Evolutionary conservation across 1,140 invertebrate species (phyloP).

Genomic region (Platyscapa corneri): DNA sequence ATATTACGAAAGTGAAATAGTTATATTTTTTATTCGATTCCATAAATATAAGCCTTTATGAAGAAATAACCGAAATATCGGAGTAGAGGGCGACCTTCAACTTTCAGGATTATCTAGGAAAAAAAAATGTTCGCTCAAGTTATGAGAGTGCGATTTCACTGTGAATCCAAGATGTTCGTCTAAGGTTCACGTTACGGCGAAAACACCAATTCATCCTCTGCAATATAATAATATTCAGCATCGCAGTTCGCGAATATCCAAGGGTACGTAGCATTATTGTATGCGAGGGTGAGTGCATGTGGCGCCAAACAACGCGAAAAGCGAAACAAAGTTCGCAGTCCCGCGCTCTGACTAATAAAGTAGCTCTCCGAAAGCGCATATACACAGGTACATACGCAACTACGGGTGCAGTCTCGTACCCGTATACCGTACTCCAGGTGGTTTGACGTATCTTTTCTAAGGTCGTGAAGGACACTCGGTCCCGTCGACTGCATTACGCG

Average conservation of each 20-base stretch:
- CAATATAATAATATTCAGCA: no score
- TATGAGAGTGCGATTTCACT: no score
- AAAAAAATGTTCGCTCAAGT: no score
- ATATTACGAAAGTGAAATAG: neutral
- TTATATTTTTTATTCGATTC: neutral
- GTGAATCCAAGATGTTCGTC: no score
- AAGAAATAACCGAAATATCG: no score
- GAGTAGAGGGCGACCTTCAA: no score
- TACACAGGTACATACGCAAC: neutral
- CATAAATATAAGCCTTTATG: neutral
- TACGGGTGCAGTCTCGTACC: neutral
- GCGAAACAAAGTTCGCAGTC: neutral
- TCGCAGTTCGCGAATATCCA: no score
- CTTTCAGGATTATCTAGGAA: no score
- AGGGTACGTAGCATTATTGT: neutral
- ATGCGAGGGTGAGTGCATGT: neutral
- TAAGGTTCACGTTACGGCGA: no score
- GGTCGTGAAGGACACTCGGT: neutral
- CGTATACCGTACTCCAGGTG: no score
- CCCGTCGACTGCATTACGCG: neutral
- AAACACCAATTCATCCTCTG: no score
- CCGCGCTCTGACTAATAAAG: neutral
- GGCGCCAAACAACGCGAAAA: conserved; percentile 22
- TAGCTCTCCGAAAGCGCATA: neutral
- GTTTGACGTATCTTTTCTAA: no score